Base-by-base conservation (phyloP, 2,113 vertebrate species). In the Melanerpes formicivorus region DNA sequence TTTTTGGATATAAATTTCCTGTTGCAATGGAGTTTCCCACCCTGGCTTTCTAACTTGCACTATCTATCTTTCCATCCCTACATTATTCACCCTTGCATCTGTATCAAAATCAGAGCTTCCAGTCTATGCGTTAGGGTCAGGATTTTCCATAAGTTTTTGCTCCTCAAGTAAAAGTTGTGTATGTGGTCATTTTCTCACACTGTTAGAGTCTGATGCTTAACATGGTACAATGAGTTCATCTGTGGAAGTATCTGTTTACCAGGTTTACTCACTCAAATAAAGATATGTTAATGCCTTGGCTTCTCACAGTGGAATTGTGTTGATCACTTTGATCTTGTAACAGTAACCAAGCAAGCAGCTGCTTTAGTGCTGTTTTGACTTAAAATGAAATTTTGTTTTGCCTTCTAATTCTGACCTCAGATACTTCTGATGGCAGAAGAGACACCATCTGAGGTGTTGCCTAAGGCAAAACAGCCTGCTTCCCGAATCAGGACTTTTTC, bases 231-330 rank as follows among this genome's bases (percentile, higher is more conserved):
- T 54, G 23, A 50, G 9, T 85, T 89, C 87, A 62, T 81, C 75
- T 82, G 26, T 82, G 71, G 25, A 92, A 66, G 5, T 50, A 76
- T 73, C 75, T 82, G 26, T 76, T 90, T 84, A 84, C 26, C 29
- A 50, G 62, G 60, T 32, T 70, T 79, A 82, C 82, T 89, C 80
- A 77, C 67, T 92, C 60, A 76, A 63, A 59, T 59, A 52, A 42
- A 71, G 37, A 30, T 37, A 56, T 30, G 12, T 48, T 88, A 81
- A 93, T 84, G 26, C 66, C 27, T 90, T 70, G 59, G 12, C 46
- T 65, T 81, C 54, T 84, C 48, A 32, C 21, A 19, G 65, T 48
- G 37, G 21, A 78, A 11, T 84, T 84, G 25, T 42, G 32, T 27
- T 58, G 73, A 56, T 75, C 18, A 10, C 58, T 90, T 93, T 66